Evolutionary conservation across 2,888 invertebrate species (phyloP).

Genomic region (Machimus rusticus): DNA sequence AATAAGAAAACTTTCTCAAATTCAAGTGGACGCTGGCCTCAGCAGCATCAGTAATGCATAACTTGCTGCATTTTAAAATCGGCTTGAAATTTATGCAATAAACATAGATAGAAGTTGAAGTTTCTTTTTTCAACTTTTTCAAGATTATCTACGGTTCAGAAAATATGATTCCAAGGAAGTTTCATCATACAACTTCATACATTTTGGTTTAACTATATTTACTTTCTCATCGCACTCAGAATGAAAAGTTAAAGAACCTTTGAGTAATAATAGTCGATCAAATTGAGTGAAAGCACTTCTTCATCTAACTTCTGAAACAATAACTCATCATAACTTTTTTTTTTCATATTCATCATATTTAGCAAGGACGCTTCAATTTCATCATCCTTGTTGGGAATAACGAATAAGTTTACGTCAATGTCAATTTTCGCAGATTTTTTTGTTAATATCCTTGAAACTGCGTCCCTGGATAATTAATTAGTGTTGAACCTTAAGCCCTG

Average conservation of each 20-base stretch:
- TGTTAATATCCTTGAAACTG: neutral
- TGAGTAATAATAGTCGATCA: neutral
- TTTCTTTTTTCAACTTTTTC: neutral
- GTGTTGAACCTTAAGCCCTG: neutral
- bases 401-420: slow-evolving; percentile 4
- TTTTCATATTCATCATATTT: neutral
- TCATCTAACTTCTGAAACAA: neutral
- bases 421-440: slow-evolving; percentile 7
- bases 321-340: neutral
- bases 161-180: neutral
- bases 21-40: neutral
- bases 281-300: neutral
- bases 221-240: neutral
- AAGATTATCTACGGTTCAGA: neutral
- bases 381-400: neutral
- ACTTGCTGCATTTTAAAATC: neutral
- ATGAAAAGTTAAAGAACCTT: neutral
- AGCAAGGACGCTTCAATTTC: neutral
- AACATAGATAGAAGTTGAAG: neutral
- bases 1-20: slow-evolving; percentile 10
- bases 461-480: neutral
- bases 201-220: neutral
- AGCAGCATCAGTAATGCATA: neutral
- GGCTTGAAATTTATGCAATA: neutral
- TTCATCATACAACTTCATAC: neutral